Base-by-base conservation (phyloP, 2,113 vertebrate genomes). In the Cinclus mexicanus region DNA sequence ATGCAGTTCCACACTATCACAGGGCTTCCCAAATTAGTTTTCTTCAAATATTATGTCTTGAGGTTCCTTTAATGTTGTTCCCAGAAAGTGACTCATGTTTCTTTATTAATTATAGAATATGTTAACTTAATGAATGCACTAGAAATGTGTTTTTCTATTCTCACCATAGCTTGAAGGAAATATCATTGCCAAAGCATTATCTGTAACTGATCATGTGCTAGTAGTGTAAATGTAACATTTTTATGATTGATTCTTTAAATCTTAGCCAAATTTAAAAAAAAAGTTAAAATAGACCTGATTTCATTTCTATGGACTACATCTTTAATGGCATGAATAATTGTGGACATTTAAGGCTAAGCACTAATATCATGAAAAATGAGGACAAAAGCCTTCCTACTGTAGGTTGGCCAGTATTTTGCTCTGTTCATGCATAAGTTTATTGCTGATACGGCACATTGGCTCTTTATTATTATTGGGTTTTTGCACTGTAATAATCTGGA, bases 101-200 rank as follows among this genome's bases (percentile, higher is more conserved):
- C 75, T 87, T 83, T 64, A 94, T 83, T 95, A 94, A 92, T 95
- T 93, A 87, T 65, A 64, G 69, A 92, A 49, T 91, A 90, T 78
- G 69, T 72, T 95, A 93, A 90, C 67, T 87, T 93, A 83, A 90
- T 91, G 85, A 88, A 50, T 88, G 64, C 56, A 50, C 25, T 69
- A 64, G 61, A 95, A 93, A 67, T 47, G 16, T 76, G 10, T 39
- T 90, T 95, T 83, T 70, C 25, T 89, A 39, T 74, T 92, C 67
- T 92, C 33, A 70, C 44, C 23, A n/a, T 44, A 84, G 14, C 46
- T 90, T 82, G 64, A 90, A 95, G 84, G 52, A 82, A 89, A 59
- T 74, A 72, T 16, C 20, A 33, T 63, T 93, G 69, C 83, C 80
- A 94, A 92, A 41, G 64, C 21, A 44, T 50, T 92, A 79, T 79